These are phyloP conservation scores for Varecia variegata DNA, from an alignment of 2,797 vertebrate species.

Conservation along the genomic window DNA sequence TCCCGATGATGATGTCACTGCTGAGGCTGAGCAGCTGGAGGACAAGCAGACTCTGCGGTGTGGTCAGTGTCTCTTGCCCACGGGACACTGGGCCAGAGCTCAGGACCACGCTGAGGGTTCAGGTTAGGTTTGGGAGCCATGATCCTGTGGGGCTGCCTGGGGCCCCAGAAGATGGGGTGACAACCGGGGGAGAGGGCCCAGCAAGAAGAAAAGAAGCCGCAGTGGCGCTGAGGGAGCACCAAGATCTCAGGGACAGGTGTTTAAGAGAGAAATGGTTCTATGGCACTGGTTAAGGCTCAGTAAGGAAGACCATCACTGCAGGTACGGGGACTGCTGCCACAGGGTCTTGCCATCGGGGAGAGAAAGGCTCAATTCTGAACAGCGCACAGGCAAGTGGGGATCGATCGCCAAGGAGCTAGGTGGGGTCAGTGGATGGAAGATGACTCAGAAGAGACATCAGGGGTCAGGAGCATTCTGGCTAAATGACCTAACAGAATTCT, in stretches of 20 bases:
- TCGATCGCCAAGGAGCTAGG: background rate
- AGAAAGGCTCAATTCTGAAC: background rate
- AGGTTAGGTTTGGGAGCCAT: background rate
- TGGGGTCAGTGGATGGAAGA: background rate
- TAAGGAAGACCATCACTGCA: background rate
- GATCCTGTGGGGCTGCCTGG: background rate
- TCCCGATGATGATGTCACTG: background rate
- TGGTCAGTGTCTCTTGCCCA: background rate
- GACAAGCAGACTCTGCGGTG: background rate
- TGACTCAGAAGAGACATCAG: background rate
- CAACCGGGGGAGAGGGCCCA: background rate
- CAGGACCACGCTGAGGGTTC: background rate
- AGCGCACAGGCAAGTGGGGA: background rate
- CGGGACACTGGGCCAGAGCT: background rate
- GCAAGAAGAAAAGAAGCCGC: background rate
- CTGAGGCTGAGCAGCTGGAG: fast-evolving
- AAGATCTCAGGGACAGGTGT: background rate
- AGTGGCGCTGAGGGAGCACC: background rate
- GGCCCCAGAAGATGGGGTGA: background rate
- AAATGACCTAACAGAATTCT: background rate
- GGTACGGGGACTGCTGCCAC: too few relatives aligned
- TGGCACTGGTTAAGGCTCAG: too few relatives aligned
- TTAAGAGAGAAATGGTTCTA: background rate
- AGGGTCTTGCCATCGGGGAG: background rate
- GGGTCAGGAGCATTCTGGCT: background rate